Conservation (phyloP, 2,113 vertebrate species). For the Urocynchramus pylzowi region DNA sequence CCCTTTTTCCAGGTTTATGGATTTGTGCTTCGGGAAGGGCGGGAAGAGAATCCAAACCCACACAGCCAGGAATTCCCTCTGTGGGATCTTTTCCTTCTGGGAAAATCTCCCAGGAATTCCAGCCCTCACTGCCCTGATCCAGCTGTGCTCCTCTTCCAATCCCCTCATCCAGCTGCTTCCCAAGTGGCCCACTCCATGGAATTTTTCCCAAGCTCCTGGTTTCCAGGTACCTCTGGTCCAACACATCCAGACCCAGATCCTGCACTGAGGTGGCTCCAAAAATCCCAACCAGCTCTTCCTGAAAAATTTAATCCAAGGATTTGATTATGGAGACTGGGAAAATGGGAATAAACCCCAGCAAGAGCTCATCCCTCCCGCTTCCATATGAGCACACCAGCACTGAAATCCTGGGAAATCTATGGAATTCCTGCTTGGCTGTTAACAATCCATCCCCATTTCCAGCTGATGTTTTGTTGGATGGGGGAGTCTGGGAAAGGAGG, state of each 20-base stretch:
- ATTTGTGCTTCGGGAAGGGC: background rate
- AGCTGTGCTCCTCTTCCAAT: fast-evolving
- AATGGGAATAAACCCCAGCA: background rate
- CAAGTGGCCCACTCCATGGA: background rate
- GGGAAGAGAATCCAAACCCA: background rate
- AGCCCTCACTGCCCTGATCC: background rate
- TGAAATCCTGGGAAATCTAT: background rate
- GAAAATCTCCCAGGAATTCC: background rate
- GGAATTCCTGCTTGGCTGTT: background rate
- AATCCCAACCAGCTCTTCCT: background rate
- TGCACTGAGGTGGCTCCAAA: fast-evolving
- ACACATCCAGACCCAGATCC: background rate
- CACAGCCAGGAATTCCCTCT: background rate
- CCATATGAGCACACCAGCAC: background rate
- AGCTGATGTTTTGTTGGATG: background rate
- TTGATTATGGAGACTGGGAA: background rate
- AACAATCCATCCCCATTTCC: background rate
- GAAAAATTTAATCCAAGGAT: background rate
- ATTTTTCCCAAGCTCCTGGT: background rate
- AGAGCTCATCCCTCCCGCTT: background rate
- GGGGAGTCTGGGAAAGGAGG: background rate
- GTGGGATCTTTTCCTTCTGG: background rate
- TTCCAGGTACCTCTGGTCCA: background rate
- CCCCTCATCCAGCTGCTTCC: background rate
- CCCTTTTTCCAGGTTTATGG: background rate